phyloP scores from a whole-genome alignment of 2,797 vertebrate genomes.

The Octomys mimax region DNA sequence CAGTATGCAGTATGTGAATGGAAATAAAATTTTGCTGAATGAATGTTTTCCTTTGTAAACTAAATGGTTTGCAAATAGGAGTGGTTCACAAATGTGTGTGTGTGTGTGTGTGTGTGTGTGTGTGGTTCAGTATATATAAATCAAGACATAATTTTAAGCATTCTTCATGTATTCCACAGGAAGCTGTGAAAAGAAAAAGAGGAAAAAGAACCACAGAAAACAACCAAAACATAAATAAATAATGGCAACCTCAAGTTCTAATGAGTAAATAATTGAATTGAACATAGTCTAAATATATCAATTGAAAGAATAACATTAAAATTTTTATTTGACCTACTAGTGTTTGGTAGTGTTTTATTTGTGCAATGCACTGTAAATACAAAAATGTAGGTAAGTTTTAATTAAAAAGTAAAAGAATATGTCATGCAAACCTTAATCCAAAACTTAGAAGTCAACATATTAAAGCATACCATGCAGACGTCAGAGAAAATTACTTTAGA shows the following conservation, averaged over 20 bases:
- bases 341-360: not conserved
- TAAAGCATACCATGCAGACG: not conserved
- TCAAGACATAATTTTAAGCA: not conserved
- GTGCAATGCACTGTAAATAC: not conserved
- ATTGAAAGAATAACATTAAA: not conserved
- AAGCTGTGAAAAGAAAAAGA: not conserved
- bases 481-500: not conserved
- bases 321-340: not conserved
- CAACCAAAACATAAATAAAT: not conserved
- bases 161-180: not conserved
- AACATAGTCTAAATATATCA: not conserved
- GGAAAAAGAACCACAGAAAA: not conserved
- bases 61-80: not conserved
- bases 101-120: no score
- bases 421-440: not conserved
- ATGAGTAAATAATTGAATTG: not conserved
- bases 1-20: not conserved
- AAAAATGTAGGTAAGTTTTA: not conserved
- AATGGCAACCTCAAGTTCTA: not conserved
- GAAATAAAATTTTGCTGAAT: not conserved
- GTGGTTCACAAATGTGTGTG: no score
- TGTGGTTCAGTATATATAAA: not conserved
- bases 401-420: not conserved
- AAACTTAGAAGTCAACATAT: not conserved
- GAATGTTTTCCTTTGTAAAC: not conserved